Percentiles rank a stretch among this genome's conserved stretches.
Conservation (phyloP, 53 echinoderm and acorn worm species). For the Henricia sp. region DNA sequence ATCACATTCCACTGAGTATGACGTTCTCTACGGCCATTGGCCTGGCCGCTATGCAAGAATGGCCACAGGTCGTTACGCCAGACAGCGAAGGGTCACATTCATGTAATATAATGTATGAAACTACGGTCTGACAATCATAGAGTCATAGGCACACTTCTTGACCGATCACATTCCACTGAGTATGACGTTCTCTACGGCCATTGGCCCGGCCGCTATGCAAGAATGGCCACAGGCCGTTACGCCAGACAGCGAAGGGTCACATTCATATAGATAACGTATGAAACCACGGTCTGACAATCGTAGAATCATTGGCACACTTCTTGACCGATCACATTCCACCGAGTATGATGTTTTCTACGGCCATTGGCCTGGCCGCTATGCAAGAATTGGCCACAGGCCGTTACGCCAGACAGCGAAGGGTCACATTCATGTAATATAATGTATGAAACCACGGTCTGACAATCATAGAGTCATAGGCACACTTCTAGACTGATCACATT, state of each 20-base stretch:
- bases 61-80: conserved; percentile 66
- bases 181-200: conserved; percentile 78
- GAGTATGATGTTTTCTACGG: conserved; percentile 83
- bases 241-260: conserved; percentile 52
- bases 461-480: no score
- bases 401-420: conserved; percentile 62
- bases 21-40: conserved; percentile 86
- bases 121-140: conserved; percentile 61
- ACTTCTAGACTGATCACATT: conserved; percentile 86
- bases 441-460: conserved; percentile 80
- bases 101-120: conserved; percentile 76
- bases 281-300: conserved; percentile 72
- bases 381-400: conserved; percentile 77
- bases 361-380: conserved; percentile 75
- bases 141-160: no score
- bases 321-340: conserved; percentile 92
- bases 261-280: conserved; percentile 59
- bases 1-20: conserved; percentile 91
- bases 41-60: conserved; percentile 71
- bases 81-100: conserved; percentile 68
- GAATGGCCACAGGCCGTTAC: conserved; percentile 65
- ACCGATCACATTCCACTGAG: conserved; percentile 90
- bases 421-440: conserved; percentile 69
- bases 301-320: no score
- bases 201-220: conserved; percentile 67